Evolutionary conservation across 2,888 invertebrate species (phyloP).

Genomic region (Drosophila lutescens): DNA sequence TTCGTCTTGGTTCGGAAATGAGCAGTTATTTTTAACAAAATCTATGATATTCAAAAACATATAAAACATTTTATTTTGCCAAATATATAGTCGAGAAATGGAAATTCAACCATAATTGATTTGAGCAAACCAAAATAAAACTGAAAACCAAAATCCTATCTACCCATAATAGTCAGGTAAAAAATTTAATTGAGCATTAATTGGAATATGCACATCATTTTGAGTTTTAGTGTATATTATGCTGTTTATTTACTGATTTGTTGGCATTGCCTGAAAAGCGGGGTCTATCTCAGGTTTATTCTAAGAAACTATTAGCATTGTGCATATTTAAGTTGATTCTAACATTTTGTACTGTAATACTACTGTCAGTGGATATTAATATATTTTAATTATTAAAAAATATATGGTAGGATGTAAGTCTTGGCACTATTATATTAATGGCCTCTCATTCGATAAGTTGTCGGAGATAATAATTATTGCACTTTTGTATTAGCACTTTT

Average conservation of each 20-base stretch:
- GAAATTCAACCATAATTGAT: too few species aligned
- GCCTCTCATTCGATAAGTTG: conserved; percentile 51
- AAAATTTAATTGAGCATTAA: too few species aligned
- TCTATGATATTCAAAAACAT: too few species aligned
- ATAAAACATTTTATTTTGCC: too few species aligned
- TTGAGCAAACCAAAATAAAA: too few species aligned
- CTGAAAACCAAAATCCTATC: too few species aligned
- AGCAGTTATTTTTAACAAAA: too few species aligned
- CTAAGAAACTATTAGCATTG: conserved; percentile 6
- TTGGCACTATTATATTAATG: conserved; percentile 66
- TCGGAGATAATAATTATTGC: conserved; percentile 31
- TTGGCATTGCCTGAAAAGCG: conserved; percentile 14
- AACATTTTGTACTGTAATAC: background rate
- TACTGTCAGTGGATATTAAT: background rate
- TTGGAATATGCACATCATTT: too few species aligned
- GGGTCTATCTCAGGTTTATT: background rate
- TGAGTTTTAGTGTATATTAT: background rate
- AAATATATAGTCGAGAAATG: too few species aligned
- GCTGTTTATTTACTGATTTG: background rate
- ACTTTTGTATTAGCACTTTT: background rate
- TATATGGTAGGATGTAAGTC: conserved; percentile 29
- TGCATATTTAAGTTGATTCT: background rate
- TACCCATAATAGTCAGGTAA: too few species aligned
- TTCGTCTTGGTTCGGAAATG: too few species aligned
- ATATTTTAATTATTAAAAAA: background rate